Evolutionary conservation across 2,888 invertebrate genomes (phyloP).

Genomic region (Creontiades dilutus): DNA sequence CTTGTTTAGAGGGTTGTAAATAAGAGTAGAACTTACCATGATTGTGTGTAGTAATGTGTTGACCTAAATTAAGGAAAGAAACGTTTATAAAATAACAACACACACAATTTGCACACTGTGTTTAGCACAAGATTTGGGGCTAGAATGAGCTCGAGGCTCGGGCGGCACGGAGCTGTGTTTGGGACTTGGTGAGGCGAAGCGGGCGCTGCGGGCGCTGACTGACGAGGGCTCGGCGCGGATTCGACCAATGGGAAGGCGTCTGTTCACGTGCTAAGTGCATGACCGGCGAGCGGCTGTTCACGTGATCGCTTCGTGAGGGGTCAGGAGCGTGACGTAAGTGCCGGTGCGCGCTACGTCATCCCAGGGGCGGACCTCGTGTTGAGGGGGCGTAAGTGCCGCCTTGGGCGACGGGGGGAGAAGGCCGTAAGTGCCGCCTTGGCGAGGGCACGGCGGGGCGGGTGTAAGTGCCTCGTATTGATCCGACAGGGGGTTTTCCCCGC

Average conservation of each 20-base stretch:
- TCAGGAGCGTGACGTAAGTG: slow-evolving; percentile 59
- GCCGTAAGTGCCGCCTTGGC: background rate
- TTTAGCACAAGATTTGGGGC: slow-evolving; percentile 20
- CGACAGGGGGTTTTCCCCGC: background rate
- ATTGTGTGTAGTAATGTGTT: background rate
- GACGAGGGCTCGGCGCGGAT: slow-evolving; percentile 85
- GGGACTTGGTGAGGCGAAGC: slow-evolving; percentile 77
- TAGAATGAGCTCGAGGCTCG: slow-evolving; percentile 47
- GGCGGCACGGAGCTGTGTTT: slow-evolving; percentile 46
- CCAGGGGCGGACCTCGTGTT: background rate
- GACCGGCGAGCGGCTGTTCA: slow-evolving; percentile 88
- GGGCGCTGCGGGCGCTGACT: slow-evolving; percentile 78
- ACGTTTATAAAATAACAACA: slow-evolving; percentile 14
- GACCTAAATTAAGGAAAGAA: background rate
- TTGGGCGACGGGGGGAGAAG: background rate
- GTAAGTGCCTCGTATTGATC: background rate
- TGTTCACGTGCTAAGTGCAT: slow-evolving; percentile 88
- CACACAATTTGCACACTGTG: slow-evolving; percentile 14
- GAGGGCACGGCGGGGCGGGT: background rate
- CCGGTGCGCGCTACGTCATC: slow-evolving; percentile 19
- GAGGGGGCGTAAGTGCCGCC: background rate
- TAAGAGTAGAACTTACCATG: background rate
- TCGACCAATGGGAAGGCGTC: slow-evolving; percentile 80
- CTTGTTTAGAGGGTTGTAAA: background rate
- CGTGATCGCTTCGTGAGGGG: slow-evolving; percentile 82